Evolutionary conservation across 2,797 vertebrate genomes (phyloP).

Genomic region (Apogon hyalosoma): DNA sequence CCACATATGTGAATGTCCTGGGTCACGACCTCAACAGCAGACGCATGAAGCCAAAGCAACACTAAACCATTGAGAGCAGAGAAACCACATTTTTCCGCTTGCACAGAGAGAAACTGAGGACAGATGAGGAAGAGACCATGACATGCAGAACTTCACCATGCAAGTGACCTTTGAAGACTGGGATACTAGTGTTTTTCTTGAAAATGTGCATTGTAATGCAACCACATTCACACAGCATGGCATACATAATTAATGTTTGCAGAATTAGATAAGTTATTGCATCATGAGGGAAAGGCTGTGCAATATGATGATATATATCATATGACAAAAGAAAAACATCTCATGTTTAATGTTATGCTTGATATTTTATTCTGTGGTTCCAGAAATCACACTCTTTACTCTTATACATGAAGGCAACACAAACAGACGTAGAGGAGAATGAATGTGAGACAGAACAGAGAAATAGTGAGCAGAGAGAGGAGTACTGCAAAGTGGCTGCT

Average conservation of each 20-base stretch:
- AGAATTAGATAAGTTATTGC: not conserved
- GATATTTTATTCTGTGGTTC: no score
- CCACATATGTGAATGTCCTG: constrained; percentile 54
- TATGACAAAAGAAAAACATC: no score
- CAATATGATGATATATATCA: no score
- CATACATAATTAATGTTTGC: not conserved
- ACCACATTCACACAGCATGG: not conserved
- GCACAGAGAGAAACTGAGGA: constrained; percentile 6
- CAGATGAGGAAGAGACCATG: not conserved
- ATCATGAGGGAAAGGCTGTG: not conserved
- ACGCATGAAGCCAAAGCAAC: constrained; percentile 22
- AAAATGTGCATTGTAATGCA: not conserved
- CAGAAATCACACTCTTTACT: no score
- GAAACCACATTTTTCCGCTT: constrained; percentile 30
- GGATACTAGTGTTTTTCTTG: not conserved
- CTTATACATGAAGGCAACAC: no score
- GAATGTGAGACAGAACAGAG: no score
- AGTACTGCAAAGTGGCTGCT: no score
- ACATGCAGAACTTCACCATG: not conserved
- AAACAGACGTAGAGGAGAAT: no score
- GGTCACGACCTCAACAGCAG: constrained; percentile 53
- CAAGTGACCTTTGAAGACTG: not conserved
- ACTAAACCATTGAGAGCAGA: constrained; percentile 22
- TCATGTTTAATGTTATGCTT: no score
- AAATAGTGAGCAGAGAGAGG: no score